Percentiles rank a stretch among this genome's conserved stretches.
Evolutionary conservation across 23 tunicate genomes (phyloP).

Genomic region (Halocynthia roretzi): DNA sequence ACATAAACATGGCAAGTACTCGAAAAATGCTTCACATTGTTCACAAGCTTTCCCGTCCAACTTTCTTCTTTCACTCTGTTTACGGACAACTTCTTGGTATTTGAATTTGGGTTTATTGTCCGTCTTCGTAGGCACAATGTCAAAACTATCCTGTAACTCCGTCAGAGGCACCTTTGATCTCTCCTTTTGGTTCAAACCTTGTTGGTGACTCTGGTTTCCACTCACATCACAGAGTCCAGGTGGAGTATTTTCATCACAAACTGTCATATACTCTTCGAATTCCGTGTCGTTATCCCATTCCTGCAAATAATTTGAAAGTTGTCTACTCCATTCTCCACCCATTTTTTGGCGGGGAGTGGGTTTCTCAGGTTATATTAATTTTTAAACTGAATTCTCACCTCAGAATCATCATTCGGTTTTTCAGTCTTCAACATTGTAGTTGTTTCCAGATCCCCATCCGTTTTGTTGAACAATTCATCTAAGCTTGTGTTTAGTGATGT

Average conservation of each 20-base stretch:
- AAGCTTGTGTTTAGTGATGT: slow-evolving; percentile 23
- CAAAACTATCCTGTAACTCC: slow-evolving; percentile 15
- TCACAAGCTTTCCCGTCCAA: slow-evolving; percentile 40
- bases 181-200: background rate
- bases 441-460: slow-evolving; percentile 31
- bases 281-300: background rate
- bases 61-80: slow-evolving; percentile 44
- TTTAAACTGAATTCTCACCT: too few species aligned
- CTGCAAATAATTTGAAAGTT: slow-evolving; percentile 2
- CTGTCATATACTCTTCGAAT: background rate
- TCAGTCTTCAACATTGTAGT: slow-evolving; percentile 9
- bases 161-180: background rate
- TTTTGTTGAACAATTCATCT: slow-evolving; percentile 37
- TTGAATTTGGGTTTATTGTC: slow-evolving; percentile 14
- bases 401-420: background rate
- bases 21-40: slow-evolving; percentile 65
- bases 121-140: slow-evolving; percentile 16
- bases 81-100: slow-evolving; percentile 44
- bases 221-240: background rate
- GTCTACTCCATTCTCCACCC: background rate
- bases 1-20: slow-evolving; percentile 8
- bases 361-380: background rate
- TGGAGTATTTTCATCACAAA: slow-evolving; percentile 1
- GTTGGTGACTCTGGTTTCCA: background rate
- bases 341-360: background rate